Base-by-base conservation (phyloP, 1,140 invertebrate genomes). In the Himalopsyche phryganea region DNA sequence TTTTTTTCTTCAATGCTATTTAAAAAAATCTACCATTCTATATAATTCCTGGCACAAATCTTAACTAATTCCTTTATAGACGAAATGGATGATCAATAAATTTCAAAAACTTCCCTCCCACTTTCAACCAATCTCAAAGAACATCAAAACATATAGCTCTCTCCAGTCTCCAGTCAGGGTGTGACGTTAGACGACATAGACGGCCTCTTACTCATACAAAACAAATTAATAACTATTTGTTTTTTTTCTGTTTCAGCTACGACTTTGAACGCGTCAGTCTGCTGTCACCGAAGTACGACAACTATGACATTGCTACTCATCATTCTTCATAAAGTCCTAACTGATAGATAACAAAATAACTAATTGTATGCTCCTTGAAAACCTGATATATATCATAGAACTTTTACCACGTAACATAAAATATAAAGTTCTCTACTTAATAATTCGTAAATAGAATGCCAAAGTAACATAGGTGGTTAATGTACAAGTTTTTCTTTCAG, bases 271-370 rank as follows among this genome's bases (percentile, higher is more conserved):
- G 35, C 50, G 2, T 36, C 51, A 6, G 13, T 32, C 14, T 40
- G 53, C 19, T 10, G 33, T 14, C 33, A 28, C 14, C n/a, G 47
- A 18, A 20, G 23, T 40, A 33, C 50, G 19, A 32, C 40, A 14
- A 42, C 42, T 20, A 10, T 49, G 17, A 48, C 54, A 1, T 15
- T 28, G 20, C 50, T 44, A 23, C 40, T 58, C 32, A 40, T 58
- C 35, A 46, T 63, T 41, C 42, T 63, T 18, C 61, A 63, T 32
- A 63, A 46, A 33, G 33, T 48, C 0, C 14, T 63, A 4, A 63
- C 49, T 9, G 55, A 58, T 41, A 63, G 61, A 63, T 63, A 63
- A 63, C 61, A 63, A 50, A 58, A 58, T 63, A 6, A 48, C n/a
- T 40, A n/a, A 45, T 17, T 3, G 4, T 28, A 28, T 28, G 4